Base-by-base conservation (phyloP, 1,140 invertebrate species). In the Drepana arcuata region DNA sequence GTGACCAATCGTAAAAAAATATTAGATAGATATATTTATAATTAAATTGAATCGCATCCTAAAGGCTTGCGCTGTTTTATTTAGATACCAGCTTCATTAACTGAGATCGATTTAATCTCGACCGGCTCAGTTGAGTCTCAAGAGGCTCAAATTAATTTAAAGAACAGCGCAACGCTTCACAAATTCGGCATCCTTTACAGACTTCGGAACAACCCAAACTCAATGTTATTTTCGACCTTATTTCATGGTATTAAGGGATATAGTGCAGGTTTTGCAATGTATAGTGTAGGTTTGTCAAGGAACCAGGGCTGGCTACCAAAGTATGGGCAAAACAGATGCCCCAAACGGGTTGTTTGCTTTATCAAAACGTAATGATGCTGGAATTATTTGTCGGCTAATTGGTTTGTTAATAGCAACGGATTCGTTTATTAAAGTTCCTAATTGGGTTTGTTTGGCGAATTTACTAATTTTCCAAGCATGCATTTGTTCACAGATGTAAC, bases 131-230 rank as follows among this genome's bases (percentile, higher is more conserved):
- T 55, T 15, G 35, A 48, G 48, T 63, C 65, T 75, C 72, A 60
- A 77, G 72, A 71, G 67, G 70, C 55, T 48, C 26, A 63, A 77
- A 70, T 75, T 75, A 75, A 75, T 71, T 70, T 68, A 60, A 74
- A 74, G 60, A 73, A 74, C 66, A 71, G 57, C 69, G 57, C 61
- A 64, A 69, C 59, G 66, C 56, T 41, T 34, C 52, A 44, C 24
- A 34, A 41, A n/a, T n/a, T n/a, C n/a, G n/a, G n/a, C n/a, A n/a
- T n/a, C n/a, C n/a, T n/a, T n/a, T n/a, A n/a, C n/a, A n/a, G n/a
- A n/a, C n/a, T n/a, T n/a, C n/a, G n/a, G n/a, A n/a, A n/a, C n/a
- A n/a, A n/a, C n/a, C n/a, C n/a, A n/a, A n/a, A n/a, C n/a, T n/a
- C n/a, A n/a, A n/a, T n/a, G n/a, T n/a, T n/a, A 69, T 24, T 47